Conservation (phyloP, 2,888 invertebrate species). For the Hyppa rectilinea region DNA sequence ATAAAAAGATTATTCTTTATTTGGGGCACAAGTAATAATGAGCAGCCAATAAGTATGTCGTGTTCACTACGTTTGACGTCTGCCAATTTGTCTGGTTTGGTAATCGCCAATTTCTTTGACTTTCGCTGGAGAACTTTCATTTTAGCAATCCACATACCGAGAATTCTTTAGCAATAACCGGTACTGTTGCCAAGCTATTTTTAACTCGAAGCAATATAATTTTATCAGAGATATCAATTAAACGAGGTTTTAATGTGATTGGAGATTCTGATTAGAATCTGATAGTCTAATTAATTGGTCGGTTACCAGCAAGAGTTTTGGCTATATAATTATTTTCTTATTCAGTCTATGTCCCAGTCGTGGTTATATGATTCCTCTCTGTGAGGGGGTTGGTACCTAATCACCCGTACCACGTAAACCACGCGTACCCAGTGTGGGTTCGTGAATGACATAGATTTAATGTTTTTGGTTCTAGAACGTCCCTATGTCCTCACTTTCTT, state of each 20-base stretch:
- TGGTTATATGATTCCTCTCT: background rate
- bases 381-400: too few species aligned
- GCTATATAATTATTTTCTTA: background rate
- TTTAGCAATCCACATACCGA: constrained; percentile 20
- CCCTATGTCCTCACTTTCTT: background rate
- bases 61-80: background rate
- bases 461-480: background rate
- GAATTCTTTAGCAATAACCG: constrained; percentile 2
- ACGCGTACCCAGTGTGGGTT: too few species aligned
- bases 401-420: too few species aligned
- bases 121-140: constrained; percentile 36
- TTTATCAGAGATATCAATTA: constrained; percentile 6
- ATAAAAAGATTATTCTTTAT: background rate
- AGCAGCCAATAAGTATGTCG: background rate
- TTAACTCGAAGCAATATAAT: background rate
- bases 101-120: constrained; percentile 12
- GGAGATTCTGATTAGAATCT: constrained; percentile 5
- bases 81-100: constrained; percentile 8
- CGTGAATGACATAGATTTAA: background rate
- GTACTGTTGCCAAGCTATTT: background rate
- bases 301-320: background rate
- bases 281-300: background rate
- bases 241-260: constrained; percentile 24
- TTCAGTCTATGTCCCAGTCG: too few species aligned
- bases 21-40: background rate